A percentile compares a stretch with the other conserved stretches of the same genome.
Evolutionary conservation across 2,113 vertebrate species (phyloP).

Genomic region (Cebidichthys violaceus): DNA sequence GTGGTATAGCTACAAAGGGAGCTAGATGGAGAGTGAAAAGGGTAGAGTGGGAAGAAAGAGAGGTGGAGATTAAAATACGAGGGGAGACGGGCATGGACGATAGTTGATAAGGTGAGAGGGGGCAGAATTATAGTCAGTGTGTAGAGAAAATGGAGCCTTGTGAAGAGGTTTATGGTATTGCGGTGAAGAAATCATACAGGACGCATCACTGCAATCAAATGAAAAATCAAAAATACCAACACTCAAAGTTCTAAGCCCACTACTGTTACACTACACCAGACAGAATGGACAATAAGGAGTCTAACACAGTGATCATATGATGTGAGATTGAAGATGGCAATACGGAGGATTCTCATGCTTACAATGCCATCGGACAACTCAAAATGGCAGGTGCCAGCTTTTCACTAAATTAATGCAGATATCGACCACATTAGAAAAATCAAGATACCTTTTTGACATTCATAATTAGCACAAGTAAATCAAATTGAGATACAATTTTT

Average conservation of each 20-base stretch:
- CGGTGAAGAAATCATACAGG: conserved; percentile 13
- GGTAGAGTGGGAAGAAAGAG: conserved; percentile 68
- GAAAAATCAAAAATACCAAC: conserved; percentile 10
- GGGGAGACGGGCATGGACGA: conserved; percentile 40
- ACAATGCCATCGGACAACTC: neutral
- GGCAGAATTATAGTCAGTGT: conserved; percentile 54
- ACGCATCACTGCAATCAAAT: conserved; percentile 12
- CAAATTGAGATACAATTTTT: neutral
- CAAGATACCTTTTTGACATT: neutral
- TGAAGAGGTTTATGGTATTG: neutral
- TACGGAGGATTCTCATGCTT: neutral
- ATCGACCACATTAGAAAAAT: neutral
- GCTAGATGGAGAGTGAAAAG: conserved; percentile 72
- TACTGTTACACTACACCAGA: neutral
- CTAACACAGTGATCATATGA: neutral
- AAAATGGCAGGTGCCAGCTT: neutral
- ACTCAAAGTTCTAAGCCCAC: conserved; percentile 1
- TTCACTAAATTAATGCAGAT: neutral
- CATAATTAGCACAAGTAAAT: neutral
- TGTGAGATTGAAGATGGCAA: neutral
- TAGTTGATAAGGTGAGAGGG: conserved; percentile 64
- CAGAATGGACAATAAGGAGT: neutral
- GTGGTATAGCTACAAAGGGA: conserved; percentile 56
- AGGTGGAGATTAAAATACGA: conserved; percentile 55
- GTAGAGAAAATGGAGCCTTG: conserved; percentile 28